Evolutionary conservation across 2,888 invertebrate genomes (phyloP), one percentile per base, ranked within the genome.

Genomic region (Chymomyza fuscimana): DNA sequence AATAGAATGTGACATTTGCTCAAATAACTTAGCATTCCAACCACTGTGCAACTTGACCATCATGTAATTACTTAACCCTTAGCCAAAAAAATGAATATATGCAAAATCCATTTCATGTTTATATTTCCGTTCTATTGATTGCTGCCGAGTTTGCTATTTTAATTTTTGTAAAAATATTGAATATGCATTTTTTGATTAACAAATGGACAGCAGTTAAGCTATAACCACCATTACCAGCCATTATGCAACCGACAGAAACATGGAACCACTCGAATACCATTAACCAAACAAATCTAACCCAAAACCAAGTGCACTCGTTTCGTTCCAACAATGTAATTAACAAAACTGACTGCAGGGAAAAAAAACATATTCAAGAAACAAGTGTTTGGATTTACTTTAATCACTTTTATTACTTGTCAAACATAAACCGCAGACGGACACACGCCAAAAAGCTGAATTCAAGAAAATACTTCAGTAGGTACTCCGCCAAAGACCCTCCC

Each of bases 361-460:
- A 7, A 7, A 16, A 54, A 51, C 16, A 22, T 16, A 54, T 54
- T 54, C 22, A 6, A 5, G 58, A 54, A 75, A 72, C 82, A 74
- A 76, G 81, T 80, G 72, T 76, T 83, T 77, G 72, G 82, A 81
- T 81, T 77, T 77, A 79, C 79, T 81, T 85, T 80, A 84, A 85
- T 85, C 83, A 85, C 81, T 67, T 81, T 83, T 80, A 84, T 85
- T 74, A 79, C 77, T 80, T 83, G 85, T 85, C 80, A 81, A 85
- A 82, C 85, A 83, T 65, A 80, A 82, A 74, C 77, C 64, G 78
- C 61, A 67, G 80, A 65, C 74, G 40, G 74, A 56, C 74, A 70
- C 70, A 63, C 73, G 65, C 65, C 68, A 12, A 77, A 54, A 54
- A 54, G 22, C n/a, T 9, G 9, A 54, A 54, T 19, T 19, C 19